Evolutionary conservation across 2,888 invertebrate genomes (phyloP), one percentile per base, ranked within the genome.

Genomic region (Calliphora vomitoria): DNA sequence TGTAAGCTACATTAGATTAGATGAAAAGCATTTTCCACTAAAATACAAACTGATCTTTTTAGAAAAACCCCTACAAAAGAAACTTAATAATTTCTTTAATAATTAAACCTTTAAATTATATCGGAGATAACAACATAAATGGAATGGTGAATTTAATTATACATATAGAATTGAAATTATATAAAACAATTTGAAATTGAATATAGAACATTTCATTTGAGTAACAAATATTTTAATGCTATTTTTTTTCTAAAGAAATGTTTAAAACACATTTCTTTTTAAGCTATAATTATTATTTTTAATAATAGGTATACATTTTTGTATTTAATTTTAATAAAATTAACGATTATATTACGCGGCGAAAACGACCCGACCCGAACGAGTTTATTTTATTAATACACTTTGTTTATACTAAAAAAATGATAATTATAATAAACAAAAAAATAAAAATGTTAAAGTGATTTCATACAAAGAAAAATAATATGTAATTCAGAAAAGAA

Each of bases 331-430:
- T 69, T 31, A 55, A 81, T 1, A 64, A 62, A 71, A 47, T 72
- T 72, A 85, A 87, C 75, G 68, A 55, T 64, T 72, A 31, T 74
- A 82, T 82, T 55, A 89, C 89, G 88, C 89, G 89, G 41, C 90
- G 91, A 64, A 90, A 86, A 89, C 90, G 91, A 89, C 89, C 87
- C 89, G 90, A 89, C 90, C 85, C 83, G 82, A 84, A 81, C 62
- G 55, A 74, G 58, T 82, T 84, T 82, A 66, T 75, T 79, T 80
- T 80, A 80, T 85, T 72, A 83, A 82, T 82, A 85, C 80, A 86
- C 83, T 66, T 58, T 44, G 11, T 71, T 71, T 79, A 64, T 41
- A 62, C 74, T 74, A 74, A 78, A 62, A 35, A 62, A n/a, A n/a
- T n/a, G n/a, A 69, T 50, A 47, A 55, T 31, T 44, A 74, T 15